phyloP scores from a whole-genome alignment of 2,888 invertebrate genomes.

The Caenorhabditis sp. region DNA sequence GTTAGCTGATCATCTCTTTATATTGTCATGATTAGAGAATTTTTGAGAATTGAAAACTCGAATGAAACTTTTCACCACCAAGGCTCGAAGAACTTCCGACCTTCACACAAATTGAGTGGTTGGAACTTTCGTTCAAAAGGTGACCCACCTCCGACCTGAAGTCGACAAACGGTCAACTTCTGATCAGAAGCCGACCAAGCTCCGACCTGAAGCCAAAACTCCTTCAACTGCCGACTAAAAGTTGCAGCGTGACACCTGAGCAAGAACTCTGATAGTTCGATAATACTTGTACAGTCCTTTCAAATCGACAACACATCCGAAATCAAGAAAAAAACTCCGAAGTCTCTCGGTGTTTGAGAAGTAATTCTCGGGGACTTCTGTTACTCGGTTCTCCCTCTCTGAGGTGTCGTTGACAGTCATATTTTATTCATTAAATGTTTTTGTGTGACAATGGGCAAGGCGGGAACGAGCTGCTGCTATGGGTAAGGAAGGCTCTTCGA shows the following conservation, averaged over 20 bases:
- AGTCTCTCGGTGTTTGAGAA: background rate
- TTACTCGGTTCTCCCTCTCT: background rate
- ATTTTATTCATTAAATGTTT: conserved; percentile 66
- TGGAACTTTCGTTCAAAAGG: too few relatives aligned
- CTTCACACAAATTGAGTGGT: too few relatives aligned
- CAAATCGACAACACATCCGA: background rate
- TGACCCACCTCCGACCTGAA: too few relatives aligned
- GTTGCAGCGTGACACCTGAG: background rate
- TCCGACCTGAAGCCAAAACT: too few relatives aligned
- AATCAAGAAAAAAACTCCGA: background rate
- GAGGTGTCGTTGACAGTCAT: conserved; percentile 65
- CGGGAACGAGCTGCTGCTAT: background rate
- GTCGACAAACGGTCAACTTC: too few relatives aligned
- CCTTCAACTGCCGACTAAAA: too few relatives aligned
- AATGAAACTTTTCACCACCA: too few relatives aligned
- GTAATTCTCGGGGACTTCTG: conserved; percentile 24
- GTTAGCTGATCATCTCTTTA: too few relatives aligned
- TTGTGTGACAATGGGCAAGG: conserved; percentile 52
- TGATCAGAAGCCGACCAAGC: too few relatives aligned
- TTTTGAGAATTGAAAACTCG: too few relatives aligned
- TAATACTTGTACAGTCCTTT: background rate
- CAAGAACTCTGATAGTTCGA: background rate
- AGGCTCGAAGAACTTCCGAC: too few relatives aligned
- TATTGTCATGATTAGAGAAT: too few relatives aligned
- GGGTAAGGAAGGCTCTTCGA: background rate